Evolutionary conservation across 2,888 invertebrate genomes (phyloP), one percentile per base, ranked within the genome.

Genomic region (Agriopis leucophaearia): DNA sequence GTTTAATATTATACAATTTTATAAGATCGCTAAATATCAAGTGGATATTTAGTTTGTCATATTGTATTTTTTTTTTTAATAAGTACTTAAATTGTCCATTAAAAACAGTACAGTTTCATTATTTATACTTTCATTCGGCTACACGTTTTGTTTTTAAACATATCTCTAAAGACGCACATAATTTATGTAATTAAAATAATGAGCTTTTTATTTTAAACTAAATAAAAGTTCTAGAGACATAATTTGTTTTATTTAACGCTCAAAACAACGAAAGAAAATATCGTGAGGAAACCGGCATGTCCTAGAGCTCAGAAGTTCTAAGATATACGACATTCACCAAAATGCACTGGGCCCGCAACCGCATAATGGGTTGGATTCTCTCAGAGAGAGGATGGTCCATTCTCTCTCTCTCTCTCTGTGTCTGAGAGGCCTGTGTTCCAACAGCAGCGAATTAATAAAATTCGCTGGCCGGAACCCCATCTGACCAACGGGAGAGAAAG

Each of bases 151-250:
- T 83, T 75, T 85, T 86, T 77, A 77, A 84, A 87, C 79, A 80
- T 88, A 81, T 88, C 82, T 87, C 87, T 87, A 83, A 84, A 88
- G 82, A 88, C 92, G 91, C 92, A 92, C 92, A 92, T 90, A 86
- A 89, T 90, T 91, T 89, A 89, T 92, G 88, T 91, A 89, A 90
- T 89, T 88, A 86, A 89, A 89, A 88, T 88, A 88, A 87, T 90
- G 90, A 91, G 90, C 91, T 89, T 89, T 89, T 87, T 86, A 89
- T 91, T 89, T 91, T 88, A 86, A 87, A 90, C 87, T 84, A 83
- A 91, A 91, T 91, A 89, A 93, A 92, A 87, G 92, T 84, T 93
- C 90, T 91, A 92, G 90, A 85, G 72, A 83, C 79, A 71, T 71
- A 63, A 51, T 55, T 55, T 69, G 68, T 69, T 65, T 74, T 64